Conservation (phyloP, 2,797 vertebrate species). For the Chromis chromis region DNA sequence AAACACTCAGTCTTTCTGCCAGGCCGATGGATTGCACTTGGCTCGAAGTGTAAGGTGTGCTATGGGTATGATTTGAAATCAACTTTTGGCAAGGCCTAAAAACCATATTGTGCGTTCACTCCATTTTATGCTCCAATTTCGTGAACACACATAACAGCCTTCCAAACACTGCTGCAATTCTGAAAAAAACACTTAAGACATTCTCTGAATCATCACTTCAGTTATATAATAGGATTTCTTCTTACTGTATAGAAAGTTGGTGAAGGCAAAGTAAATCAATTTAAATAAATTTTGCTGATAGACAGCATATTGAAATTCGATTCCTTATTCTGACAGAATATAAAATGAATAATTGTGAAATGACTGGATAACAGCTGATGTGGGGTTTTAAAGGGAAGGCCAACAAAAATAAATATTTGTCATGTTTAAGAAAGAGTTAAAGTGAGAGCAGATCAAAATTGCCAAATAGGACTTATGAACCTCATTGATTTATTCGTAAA, state of each 20-base stretch:
- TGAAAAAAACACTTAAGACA: neutral
- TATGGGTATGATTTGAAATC: constrained; percentile 2
- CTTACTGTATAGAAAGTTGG: constrained; percentile 8
- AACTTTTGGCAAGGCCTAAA: neutral
- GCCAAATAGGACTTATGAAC: neutral
- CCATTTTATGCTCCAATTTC: constrained; percentile 5
- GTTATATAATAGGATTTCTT: constrained; percentile 1
- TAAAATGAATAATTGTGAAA: constrained; percentile 25
- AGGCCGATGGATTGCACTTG: neutral
- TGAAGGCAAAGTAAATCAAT: neutral
- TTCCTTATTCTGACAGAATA: constrained; percentile 22
- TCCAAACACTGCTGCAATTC: neutral
- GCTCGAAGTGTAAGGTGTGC: neutral
- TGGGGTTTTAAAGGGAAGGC: neutral
- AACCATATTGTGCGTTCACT: neutral
- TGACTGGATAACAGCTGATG: constrained; percentile 22
- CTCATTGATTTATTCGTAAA: constrained; percentile 16
- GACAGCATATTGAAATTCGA: neutral
- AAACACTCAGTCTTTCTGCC: neutral
- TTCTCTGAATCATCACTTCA: constrained; percentile 1
- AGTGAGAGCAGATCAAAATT: neutral
- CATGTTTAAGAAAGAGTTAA: constrained; percentile 20
- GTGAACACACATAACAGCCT: neutral
- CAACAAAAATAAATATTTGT: constrained; percentile 24
- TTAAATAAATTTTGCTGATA: constrained; percentile 15